phyloP scores from a whole-genome alignment of 1,140 invertebrate species.

The Doryteuthis pealeii region DNA sequence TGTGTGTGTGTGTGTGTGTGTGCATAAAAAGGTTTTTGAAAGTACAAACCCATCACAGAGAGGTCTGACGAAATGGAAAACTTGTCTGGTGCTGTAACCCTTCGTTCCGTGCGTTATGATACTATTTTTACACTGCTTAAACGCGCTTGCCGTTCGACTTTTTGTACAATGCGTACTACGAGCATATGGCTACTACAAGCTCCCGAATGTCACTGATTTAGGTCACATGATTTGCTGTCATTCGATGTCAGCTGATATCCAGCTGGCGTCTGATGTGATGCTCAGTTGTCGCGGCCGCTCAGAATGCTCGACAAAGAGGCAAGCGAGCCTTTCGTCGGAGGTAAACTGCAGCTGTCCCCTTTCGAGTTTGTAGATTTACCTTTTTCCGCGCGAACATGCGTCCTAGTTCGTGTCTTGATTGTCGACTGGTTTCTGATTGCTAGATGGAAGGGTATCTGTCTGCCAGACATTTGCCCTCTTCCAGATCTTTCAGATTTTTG shows the following conservation, averaged over 20 bases:
- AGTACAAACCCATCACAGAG: too few relatives aligned
- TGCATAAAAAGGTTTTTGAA: too few relatives aligned
- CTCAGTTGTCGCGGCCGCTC: background rate
- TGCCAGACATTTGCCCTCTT: background rate
- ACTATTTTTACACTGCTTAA: background rate
- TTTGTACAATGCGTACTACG: background rate
- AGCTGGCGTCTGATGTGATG: constrained; percentile 2
- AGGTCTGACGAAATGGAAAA: background rate
- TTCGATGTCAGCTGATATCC: constrained; percentile 4
- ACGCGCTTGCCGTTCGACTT: background rate
- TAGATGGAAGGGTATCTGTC: background rate
- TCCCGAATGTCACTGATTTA: background rate
- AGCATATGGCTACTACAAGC: too few relatives aligned
- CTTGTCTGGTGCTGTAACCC: background rate
- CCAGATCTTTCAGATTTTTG: background rate
- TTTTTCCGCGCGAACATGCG: background rate
- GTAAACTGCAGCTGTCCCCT: background rate
- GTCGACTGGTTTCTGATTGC: background rate
- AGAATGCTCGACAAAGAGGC: background rate
- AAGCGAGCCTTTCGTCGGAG: background rate
- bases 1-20: too few relatives aligned
- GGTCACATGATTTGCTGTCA: background rate
- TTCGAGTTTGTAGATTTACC: background rate
- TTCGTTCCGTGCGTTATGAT: background rate
- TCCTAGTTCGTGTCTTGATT: background rate